phyloP scores from a whole-genome alignment of 1,140 invertebrate species.

The Zaprionus vittiger region DNA sequence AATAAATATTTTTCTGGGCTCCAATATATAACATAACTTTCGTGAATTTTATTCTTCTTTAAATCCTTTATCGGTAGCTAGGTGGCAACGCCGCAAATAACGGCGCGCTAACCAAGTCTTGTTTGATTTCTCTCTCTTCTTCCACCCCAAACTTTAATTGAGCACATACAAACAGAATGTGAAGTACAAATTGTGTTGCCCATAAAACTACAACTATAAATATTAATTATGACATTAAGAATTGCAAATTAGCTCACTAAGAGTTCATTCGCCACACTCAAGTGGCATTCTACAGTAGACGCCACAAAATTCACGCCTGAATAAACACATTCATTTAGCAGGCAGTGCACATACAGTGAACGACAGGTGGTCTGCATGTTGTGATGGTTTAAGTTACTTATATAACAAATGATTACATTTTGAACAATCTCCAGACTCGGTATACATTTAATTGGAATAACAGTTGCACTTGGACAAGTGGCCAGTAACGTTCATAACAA shows the following conservation, averaged over 20 bases:
- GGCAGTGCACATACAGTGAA: conserved; percentile 46
- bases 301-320: conserved; percentile 55
- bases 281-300: conserved; percentile 9
- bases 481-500: conserved; percentile 33
- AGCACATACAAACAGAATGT: conserved; percentile 20
- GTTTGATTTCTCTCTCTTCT: conserved; percentile 15
- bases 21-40: too few species aligned
- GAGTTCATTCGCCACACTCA: conserved; percentile 11
- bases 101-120: conserved; percentile 25
- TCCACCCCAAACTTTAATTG: background rate
- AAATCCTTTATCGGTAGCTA: background rate
- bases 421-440: conserved; percentile 13
- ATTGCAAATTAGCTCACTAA: conserved; percentile 42
- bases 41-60: background rate
- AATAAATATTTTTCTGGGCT: background rate
- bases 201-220: conserved; percentile 26
- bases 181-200: conserved; percentile 58
- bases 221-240: conserved; percentile 60
- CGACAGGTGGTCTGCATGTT: conserved; percentile 72
- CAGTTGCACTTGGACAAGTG: conserved; percentile 36
- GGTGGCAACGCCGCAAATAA: conserved; percentile 31
- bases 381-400: conserved; percentile 53
- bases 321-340: conserved; percentile 40
- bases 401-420: conserved; percentile 48
- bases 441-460: conserved; percentile 12